Evolutionary conservation across 2,113 vertebrate genomes (phyloP).

Genomic region (Heterotis niloticus): DNA sequence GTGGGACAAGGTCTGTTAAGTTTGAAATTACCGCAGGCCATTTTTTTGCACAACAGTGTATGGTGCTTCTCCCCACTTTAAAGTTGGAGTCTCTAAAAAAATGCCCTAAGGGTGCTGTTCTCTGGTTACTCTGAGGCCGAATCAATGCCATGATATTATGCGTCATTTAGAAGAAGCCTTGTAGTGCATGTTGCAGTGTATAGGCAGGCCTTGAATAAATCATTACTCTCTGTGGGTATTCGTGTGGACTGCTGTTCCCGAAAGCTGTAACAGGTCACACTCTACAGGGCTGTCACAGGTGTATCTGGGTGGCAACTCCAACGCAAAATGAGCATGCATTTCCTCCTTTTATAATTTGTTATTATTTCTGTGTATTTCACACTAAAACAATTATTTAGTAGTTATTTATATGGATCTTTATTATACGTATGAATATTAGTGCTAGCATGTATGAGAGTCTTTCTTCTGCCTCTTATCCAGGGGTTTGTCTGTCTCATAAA

Average conservation of each 20-base stretch:
- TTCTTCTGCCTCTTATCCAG: no score
- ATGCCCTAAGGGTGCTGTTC: constrained; percentile 57
- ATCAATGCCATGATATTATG: constrained; percentile 49
- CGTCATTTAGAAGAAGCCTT: constrained; percentile 47
- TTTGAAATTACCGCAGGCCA: constrained; percentile 84
- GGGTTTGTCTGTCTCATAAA: no score
- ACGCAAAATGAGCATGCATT: no score
- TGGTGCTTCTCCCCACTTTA: constrained; percentile 70
- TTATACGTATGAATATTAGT: no score
- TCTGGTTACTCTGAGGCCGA: constrained; percentile 40
- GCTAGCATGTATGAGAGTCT: no score
- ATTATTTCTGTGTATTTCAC: no score
- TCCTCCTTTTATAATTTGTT: no score
- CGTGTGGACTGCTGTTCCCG: constrained; percentile 39
- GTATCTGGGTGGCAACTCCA: no score
- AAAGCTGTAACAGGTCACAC: constrained; percentile 31
- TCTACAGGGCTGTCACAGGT: background rate
- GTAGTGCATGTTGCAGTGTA: constrained; percentile 27
- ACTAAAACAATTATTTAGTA: no score
- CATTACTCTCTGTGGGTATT: constrained; percentile 27
- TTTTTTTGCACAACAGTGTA: constrained; percentile 71
- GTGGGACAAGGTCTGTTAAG: constrained; percentile 85
- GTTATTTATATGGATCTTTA: no score
- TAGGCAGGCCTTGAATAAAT: constrained; percentile 27
- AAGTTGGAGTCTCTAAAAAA: constrained; percentile 71